Conservation (phyloP, 2,113 vertebrate species). For the Brachyhypopomus gauderio region DNA sequence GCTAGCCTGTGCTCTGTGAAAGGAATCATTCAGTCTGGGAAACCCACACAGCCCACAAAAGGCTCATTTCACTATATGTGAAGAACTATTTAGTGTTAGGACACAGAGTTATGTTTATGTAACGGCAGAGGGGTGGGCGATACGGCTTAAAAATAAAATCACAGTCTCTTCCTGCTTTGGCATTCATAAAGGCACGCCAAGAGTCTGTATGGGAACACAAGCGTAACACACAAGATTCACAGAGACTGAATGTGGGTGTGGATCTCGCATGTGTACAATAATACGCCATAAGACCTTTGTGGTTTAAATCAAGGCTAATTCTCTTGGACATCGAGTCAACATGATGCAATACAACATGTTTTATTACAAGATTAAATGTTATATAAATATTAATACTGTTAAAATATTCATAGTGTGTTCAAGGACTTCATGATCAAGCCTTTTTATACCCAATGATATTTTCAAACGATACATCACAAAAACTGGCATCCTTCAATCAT, state of each 20-base stretch:
- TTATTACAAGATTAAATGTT: no score
- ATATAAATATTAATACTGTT: no score
- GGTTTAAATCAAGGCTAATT: neutral
- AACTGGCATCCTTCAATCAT: neutral
- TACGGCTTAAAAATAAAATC: conserved; percentile 3
- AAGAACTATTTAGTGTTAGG: conserved; percentile 20
- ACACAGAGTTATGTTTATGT: conserved; percentile 17
- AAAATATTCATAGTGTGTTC: no score
- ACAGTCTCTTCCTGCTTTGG: neutral
- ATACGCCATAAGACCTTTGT: no score
- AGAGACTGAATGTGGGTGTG: neutral
- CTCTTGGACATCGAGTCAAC: neutral
- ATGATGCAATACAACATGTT: no score
- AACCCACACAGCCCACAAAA: conserved; percentile 54
- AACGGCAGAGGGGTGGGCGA: conserved; percentile 31
- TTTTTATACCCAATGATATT: no score
- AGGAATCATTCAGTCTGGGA: conserved; percentile 55
- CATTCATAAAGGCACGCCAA: neutral
- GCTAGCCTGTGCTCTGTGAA: neutral
- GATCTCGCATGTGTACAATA: no score
- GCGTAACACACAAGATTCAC: neutral
- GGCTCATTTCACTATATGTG: conserved; percentile 7
- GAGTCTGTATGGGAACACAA: no score
- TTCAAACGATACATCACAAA: neutral
- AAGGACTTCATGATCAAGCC: no score